A percentile compares a stretch with the other conserved stretches of the same genome.
These are phyloP conservation scores for Gallinago media DNA, from an alignment of 2,113 vertebrate species.

Conservation along the genomic window DNA sequence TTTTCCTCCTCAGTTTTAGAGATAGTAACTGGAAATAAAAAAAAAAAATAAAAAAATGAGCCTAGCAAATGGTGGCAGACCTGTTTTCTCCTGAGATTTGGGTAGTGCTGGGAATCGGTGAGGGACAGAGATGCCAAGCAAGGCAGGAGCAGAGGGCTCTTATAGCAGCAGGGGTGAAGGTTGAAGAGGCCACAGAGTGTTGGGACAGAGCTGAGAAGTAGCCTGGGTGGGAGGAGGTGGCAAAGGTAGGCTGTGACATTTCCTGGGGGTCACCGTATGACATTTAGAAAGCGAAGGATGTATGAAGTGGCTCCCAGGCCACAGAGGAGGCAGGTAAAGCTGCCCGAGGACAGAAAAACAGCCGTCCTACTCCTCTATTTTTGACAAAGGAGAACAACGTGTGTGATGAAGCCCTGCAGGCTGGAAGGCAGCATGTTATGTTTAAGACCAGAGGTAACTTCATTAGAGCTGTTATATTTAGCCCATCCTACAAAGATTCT, in stretches of 20 bases:
- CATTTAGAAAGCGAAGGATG: not conserved
- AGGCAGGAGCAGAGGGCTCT: not conserved
- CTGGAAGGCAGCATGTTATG: not conserved
- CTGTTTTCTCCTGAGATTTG: not conserved
- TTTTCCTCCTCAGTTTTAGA: not conserved
- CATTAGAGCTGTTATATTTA: conserved; percentile 64
- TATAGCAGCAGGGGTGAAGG: not conserved
- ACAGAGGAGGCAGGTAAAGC: not conserved
- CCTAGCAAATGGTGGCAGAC: not conserved
- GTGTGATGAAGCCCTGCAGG: not conserved
- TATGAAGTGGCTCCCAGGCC: not conserved
- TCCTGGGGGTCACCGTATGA: not conserved
- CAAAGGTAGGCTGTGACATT: not conserved
- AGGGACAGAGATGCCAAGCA: not conserved
- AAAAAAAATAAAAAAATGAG: not conserved
- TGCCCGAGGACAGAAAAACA: not conserved
- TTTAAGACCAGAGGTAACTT: conserved; percentile 57
- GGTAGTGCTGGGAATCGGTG: not conserved
- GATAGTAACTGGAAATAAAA: not conserved
- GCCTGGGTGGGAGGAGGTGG: not conserved
- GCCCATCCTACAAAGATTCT: not conserved
- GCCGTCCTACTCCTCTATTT: not conserved
- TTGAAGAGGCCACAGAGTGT: not conserved
- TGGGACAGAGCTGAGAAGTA: not conserved
- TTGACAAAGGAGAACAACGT: not conserved